These are phyloP conservation scores for Cochlearius cochlearius DNA, from an alignment of 2,113 vertebrate genomes.

Conservation along the genomic window DNA sequence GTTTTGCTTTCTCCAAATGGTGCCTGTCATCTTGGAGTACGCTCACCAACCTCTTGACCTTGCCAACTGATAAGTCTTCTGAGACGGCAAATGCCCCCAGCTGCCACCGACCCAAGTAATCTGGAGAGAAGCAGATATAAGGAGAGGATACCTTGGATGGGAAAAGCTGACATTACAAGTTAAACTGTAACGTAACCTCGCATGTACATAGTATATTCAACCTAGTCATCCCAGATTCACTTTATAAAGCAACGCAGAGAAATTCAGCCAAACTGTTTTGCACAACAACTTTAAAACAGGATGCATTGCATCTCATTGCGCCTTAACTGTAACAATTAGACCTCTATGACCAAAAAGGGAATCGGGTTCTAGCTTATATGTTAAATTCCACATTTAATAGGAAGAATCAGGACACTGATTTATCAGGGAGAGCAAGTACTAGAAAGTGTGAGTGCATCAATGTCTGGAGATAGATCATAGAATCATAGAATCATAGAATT, in stretches of 20 bases:
- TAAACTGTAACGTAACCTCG: neutral
- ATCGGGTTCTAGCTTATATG: neutral
- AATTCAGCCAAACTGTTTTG: neutral
- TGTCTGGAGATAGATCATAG: too few species aligned
- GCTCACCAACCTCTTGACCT: neutral
- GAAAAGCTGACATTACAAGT: neutral
- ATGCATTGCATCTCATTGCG: neutral
- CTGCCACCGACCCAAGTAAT: neutral
- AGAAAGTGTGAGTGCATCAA: neutral
- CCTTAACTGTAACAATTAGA: neutral
- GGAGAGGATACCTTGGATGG: neutral
- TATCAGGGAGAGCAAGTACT: fast-evolving
- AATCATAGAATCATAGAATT: too few species aligned
- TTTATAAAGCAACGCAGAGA: neutral
- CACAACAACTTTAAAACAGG: neutral
- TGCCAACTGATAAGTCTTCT: neutral
- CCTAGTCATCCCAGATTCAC: neutral
- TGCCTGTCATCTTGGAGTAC: neutral
- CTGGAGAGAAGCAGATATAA: neutral
- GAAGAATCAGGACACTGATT: neutral
- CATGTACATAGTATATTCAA: fast-evolving
- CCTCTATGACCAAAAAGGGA: neutral
- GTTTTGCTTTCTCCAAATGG: neutral
- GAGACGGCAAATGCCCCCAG: neutral
- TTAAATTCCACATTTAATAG: neutral